These are phyloP conservation scores for Baccha elongata DNA, from an alignment of 2,888 invertebrate species.

Conservation along the genomic window DNA sequence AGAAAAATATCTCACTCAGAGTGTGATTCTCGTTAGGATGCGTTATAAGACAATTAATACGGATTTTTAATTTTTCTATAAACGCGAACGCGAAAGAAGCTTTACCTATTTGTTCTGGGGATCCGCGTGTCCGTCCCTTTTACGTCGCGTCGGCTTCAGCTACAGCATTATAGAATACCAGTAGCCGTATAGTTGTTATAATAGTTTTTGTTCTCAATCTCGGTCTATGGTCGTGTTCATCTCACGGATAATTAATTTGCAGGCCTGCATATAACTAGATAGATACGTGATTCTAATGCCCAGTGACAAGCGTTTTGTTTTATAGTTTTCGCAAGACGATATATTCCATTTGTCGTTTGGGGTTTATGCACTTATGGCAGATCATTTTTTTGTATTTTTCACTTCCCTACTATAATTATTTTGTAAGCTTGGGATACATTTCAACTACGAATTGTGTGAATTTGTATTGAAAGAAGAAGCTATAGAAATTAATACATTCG, in stretches of 20 bases:
- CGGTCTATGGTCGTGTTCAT: constrained; percentile 34
- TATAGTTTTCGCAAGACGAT: constrained; percentile 8
- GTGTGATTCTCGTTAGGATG: constrained; percentile 38
- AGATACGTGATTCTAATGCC: constrained; percentile 43
- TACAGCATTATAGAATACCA: neutral
- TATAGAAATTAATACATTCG: neutral
- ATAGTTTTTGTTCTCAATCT: constrained; percentile 37
- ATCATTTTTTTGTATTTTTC: neutral
- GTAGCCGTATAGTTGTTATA: neutral
- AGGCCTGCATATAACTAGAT: constrained; percentile 48
- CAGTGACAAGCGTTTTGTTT: constrained; percentile 56
- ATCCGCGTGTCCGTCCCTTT: neutral
- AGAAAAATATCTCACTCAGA: constrained; percentile 52
- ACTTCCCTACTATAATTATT: neutral
- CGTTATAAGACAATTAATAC: constrained; percentile 42
- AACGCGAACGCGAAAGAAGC: neutral
- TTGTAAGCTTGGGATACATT: neutral
- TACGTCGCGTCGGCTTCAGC: constrained; percentile 4
- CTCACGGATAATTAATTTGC: constrained; percentile 57
- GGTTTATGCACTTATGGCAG: constrained; percentile 26
- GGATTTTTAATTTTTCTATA: constrained; percentile 38
- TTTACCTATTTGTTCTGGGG: neutral
- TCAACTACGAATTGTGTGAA: neutral
- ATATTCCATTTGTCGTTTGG: constrained; percentile 17
- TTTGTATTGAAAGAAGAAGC: neutral